phyloP scores from a whole-genome alignment of 2,113 vertebrate species.

The Xenus cinereus region DNA sequence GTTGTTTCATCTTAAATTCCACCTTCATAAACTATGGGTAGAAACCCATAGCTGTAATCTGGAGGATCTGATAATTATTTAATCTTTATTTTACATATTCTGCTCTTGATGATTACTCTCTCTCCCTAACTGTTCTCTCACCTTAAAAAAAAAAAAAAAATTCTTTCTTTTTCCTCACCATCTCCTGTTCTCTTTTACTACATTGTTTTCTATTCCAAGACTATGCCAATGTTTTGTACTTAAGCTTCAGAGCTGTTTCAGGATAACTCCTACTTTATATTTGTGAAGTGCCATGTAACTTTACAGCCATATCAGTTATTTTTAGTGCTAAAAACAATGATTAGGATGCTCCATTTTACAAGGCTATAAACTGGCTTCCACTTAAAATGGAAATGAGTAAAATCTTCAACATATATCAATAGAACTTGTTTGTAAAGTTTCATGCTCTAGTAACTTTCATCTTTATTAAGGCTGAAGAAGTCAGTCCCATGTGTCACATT shows the following conservation, averaged over 20 bases:
- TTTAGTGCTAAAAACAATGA: conserved; percentile 35
- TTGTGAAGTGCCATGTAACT: not conserved
- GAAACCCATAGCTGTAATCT: not conserved
- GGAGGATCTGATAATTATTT: not conserved
- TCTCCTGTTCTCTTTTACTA: not conserved
- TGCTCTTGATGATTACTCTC: not conserved
- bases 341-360: conserved; percentile 33
- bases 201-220: not conserved
- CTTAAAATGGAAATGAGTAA: conserved; percentile 61
- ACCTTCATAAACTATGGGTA: not conserved
- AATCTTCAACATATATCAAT: conserved; percentile 27
- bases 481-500: conserved; percentile 34
- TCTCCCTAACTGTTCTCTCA: not conserved
- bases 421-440: conserved; percentile 44
- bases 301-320: not conserved
- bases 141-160: not conserved
- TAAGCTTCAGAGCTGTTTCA: not conserved
- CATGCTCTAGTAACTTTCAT: conserved; percentile 29
- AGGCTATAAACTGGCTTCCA: conserved; percentile 43
- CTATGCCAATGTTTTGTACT: not conserved
- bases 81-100: not conserved
- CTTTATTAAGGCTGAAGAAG: conserved; percentile 43
- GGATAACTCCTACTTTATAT: not conserved
- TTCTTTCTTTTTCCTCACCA: not conserved
- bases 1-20: not conserved